Conservation (phyloP, 2,113 vertebrate genomes). For the Gadus macrocephalus region DNA sequence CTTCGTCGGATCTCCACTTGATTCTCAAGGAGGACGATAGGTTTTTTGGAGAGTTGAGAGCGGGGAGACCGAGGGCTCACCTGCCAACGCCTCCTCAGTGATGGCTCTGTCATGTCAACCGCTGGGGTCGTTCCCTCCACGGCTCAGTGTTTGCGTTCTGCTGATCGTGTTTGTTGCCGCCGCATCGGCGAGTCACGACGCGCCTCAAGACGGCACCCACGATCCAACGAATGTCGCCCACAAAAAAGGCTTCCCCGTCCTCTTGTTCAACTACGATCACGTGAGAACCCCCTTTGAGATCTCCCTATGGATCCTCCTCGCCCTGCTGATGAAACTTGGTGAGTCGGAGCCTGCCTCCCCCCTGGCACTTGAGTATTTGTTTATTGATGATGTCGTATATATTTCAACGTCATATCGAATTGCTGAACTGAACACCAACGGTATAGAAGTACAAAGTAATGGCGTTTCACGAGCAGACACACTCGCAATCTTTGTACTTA, state of each 20-base stretch:
- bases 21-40: neutral
- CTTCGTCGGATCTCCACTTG: constrained; percentile 20
- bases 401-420: too few relatives aligned
- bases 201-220: neutral
- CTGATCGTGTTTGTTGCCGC: neutral
- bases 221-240: neutral
- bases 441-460: too few relatives aligned
- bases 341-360: constrained; percentile 45
- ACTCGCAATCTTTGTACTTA: neutral
- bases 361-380: neutral
- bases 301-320: constrained; percentile 91
- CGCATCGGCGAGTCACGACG: constrained; percentile 19
- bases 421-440: too few relatives aligned
- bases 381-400: too few relatives aligned
- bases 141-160: neutral
- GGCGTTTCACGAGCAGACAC: too few relatives aligned
- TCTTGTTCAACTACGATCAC: constrained; percentile 76
- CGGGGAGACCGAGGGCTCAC: neutral
- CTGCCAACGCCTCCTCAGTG: neutral
- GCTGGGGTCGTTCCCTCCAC: too few relatives aligned
- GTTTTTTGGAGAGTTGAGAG: neutral
- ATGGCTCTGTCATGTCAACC: too few relatives aligned
- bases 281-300: constrained; percentile 86
- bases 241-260: constrained; percentile 83
- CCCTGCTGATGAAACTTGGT: constrained; percentile 96